Evolutionary conservation across 2,888 invertebrate genomes (phyloP).

Genomic region (Drosophila anomelani): DNA sequence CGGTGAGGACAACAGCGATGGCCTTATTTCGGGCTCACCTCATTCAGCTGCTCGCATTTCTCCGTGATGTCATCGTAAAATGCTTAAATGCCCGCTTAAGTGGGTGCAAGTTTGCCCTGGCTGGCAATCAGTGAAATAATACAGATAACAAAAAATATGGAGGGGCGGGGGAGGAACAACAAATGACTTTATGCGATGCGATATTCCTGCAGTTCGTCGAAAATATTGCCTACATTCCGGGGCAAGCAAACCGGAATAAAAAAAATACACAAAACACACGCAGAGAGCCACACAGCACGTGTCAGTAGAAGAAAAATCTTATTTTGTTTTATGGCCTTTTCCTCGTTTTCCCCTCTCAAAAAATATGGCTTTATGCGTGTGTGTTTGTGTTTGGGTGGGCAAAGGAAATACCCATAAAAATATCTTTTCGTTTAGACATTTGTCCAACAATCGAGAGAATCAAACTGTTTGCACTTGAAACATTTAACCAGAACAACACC

Average conservation of each 20-base stretch:
- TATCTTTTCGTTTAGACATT: constrained; percentile 50
- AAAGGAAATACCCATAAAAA: constrained; percentile 58
- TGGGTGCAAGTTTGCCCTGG: constrained; percentile 50
- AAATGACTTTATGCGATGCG: constrained; percentile 22
- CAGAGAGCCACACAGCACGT: constrained; percentile 27
- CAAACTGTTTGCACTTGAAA: constrained; percentile 23
- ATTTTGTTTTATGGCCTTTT: constrained; percentile 64
- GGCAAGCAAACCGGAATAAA: constrained; percentile 15
- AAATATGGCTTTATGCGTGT: constrained; percentile 44
- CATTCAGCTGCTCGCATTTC: constrained; percentile 42
- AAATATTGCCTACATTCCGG: constrained; percentile 35
- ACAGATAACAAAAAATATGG: constrained; percentile 46
- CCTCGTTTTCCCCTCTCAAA: constrained; percentile 29
- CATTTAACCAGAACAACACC: constrained; percentile 31
- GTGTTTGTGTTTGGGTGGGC: not conserved
- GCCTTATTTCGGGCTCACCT: constrained; percentile 43
- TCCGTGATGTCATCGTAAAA: constrained; percentile 57
- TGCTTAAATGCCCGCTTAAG: constrained; percentile 61
- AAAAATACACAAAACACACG: not conserved
- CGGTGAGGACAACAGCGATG: constrained; percentile 26
- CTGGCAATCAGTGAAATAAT: constrained; percentile 37
- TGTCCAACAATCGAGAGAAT: constrained; percentile 30
- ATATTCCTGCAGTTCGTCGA: constrained; percentile 21
- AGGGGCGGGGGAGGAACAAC: constrained; percentile 1
- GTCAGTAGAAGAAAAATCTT: constrained; percentile 42